Evolutionary conservation across 2,797 vertebrate species (phyloP).

Genomic region (Syngnathus rostellatus): DNA sequence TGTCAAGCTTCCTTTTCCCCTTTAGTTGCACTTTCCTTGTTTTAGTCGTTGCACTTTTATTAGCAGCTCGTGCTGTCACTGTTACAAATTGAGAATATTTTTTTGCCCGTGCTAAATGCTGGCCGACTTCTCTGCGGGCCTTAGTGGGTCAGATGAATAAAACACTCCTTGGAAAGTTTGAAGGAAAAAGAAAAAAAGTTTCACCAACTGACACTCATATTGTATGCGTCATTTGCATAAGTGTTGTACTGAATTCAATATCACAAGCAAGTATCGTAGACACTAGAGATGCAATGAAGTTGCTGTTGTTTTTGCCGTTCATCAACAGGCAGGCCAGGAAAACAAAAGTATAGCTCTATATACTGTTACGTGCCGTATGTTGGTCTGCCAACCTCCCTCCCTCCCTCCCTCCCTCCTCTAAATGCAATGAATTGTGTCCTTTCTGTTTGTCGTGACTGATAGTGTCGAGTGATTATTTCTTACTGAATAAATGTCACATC

Average conservation of each 20-base stretch:
- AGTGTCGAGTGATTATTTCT: neutral
- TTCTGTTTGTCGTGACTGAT: neutral
- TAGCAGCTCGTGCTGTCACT: neutral
- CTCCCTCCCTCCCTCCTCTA: neutral
- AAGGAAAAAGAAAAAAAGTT: neutral
- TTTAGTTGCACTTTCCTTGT: constrained; percentile 1
- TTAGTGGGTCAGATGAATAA: neutral
- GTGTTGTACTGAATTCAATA: too few species aligned
- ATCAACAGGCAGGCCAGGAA: too few species aligned
- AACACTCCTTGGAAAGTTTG: neutral
- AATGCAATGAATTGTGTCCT: neutral
- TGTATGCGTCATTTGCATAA: too few species aligned
- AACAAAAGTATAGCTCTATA: neutral
- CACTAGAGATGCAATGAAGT: too few species aligned
- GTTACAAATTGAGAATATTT: neutral
- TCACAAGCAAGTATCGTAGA: neutral
- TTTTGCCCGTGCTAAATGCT: neutral
- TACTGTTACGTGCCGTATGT: neutral
- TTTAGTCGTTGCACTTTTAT: constrained; percentile 4
- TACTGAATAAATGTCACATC: constrained; percentile 3
- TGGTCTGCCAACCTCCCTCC: neutral
- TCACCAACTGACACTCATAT: neutral
- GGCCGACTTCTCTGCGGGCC: neutral
- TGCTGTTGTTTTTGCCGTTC: too few species aligned
- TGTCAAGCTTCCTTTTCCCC: too few species aligned